A percentile compares a stretch with the other conserved stretches of the same genome.
Conservation (phyloP, 2,113 vertebrate genomes). For the Lutjanus erythropterus region DNA sequence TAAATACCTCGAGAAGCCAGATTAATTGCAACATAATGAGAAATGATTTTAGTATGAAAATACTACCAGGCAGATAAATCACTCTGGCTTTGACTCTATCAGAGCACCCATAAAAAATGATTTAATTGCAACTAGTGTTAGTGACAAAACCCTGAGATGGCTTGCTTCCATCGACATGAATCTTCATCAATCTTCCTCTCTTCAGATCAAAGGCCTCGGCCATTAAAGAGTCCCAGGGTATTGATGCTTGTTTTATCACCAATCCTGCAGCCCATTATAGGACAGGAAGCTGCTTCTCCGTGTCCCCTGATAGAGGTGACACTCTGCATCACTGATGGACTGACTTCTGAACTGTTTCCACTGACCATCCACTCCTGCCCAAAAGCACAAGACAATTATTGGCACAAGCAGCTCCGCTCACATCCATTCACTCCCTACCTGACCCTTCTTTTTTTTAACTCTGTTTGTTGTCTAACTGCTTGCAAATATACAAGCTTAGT, state of each 20-base stretch:
- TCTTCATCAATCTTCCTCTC: constrained; percentile 30
- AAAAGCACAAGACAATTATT: constrained; percentile 34
- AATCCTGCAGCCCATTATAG: constrained; percentile 40
- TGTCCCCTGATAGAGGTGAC: constrained; percentile 29
- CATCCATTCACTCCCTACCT: constrained; percentile 40
- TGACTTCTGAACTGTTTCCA: constrained; percentile 41
- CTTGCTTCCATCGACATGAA: constrained; percentile 10
- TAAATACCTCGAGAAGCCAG: constrained; percentile 15
- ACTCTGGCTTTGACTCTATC: neutral
- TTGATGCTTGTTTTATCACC: constrained; percentile 49
- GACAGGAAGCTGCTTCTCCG: constrained; percentile 23
- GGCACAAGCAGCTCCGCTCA: constrained; percentile 28
- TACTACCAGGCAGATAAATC: constrained; percentile 22
- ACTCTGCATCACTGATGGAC: constrained; percentile 34
- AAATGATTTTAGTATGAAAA: constrained; percentile 9
- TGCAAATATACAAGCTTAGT: neutral
- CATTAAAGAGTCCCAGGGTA: constrained; percentile 37
- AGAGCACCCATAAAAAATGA: constrained; percentile 33
- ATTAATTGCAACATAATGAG: constrained; percentile 37
- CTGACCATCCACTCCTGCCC: constrained; percentile 24
- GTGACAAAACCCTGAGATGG: constrained; percentile 35
- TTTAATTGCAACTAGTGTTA: constrained; percentile 41
- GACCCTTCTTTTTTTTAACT: constrained; percentile 15
- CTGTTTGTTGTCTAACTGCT: neutral
- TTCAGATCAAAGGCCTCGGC: constrained; percentile 40